A percentile compares a stretch with the other conserved stretches of the same genome.
phyloP scores from a whole-genome alignment of 2,888 invertebrate genomes.

The Athalia cordata region DNA sequence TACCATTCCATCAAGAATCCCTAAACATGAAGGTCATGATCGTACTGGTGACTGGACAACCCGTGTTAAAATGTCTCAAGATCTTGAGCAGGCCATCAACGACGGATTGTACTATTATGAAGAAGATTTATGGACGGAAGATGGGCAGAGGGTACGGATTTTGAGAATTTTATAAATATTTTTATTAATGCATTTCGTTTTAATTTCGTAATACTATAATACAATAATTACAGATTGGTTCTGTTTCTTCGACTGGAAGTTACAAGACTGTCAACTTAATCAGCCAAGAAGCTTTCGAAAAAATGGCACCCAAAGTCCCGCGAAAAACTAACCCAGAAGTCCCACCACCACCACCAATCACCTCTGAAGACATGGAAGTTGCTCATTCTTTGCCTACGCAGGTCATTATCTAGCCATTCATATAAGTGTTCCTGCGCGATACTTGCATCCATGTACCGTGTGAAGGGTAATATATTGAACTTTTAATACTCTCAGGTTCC shows the following conservation, averaged over 20 bases:
- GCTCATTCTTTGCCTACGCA: constrained; percentile 59
- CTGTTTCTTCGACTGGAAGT: constrained; percentile 74
- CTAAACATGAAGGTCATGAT: constrained; percentile 93
- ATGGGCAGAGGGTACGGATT: constrained; percentile 74
- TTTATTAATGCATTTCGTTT: too few species aligned
- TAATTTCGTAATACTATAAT: not conserved
- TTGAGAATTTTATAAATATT: too few species aligned
- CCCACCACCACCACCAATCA: constrained; percentile 88
- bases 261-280: constrained; percentile 93
- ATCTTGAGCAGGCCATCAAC: constrained; percentile 95
- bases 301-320: constrained; percentile 81
- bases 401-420: constrained; percentile 50
- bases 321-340: constrained; percentile 83
- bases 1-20: constrained; percentile 74
- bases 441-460: not conserved
- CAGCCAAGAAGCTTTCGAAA: constrained; percentile 91
- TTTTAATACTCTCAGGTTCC: constrained; percentile 25
- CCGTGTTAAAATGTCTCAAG: constrained; percentile 95
- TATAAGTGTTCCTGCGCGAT: not conserved
- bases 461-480: not conserved
- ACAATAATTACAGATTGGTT: constrained; percentile 59
- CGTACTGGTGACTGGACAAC: constrained; percentile 92
- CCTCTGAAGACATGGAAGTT: constrained; percentile 66
- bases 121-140: constrained; percentile 90
- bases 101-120: constrained; percentile 98